These are phyloP conservation scores for Xanthostigma xanthostigma DNA, from an alignment of 2,888 invertebrate species.

Conservation along the genomic window DNA sequence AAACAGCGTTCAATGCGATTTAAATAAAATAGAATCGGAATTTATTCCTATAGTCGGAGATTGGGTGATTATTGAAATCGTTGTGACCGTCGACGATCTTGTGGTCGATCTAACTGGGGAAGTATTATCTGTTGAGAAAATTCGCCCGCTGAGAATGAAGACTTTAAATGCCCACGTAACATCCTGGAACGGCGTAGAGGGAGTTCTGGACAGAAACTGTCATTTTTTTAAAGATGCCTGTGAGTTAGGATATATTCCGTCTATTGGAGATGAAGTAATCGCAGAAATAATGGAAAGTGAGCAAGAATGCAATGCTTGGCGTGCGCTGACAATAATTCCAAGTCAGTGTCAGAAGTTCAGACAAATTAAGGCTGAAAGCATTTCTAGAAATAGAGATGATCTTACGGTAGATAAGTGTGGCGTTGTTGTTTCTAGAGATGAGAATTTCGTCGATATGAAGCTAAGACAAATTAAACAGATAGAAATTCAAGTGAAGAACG, in stretches of 20 bases:
- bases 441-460: conserved; percentile 22
- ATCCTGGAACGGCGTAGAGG: conserved; percentile 26
- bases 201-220: conserved; percentile 40
- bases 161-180: conserved; percentile 34
- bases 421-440: conserved; percentile 35
- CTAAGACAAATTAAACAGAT: conserved; percentile 29
- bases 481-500: conserved; percentile 32
- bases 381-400: conserved; percentile 11
- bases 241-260: conserved; percentile 35
- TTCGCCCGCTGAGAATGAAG: conserved; percentile 40
- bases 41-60: conserved; percentile 58
- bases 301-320: conserved; percentile 40
- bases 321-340: conserved; percentile 38
- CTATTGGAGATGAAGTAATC: conserved; percentile 43
- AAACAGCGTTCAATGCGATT: conserved; percentile 36
- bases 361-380: conserved; percentile 5
- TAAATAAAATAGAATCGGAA: conserved; percentile 44
- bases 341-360: conserved; percentile 9
- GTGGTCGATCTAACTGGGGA: conserved; percentile 34
- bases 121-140: conserved; percentile 43
- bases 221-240: conserved; percentile 43
- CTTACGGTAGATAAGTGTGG: conserved; percentile 30
- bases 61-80: conserved; percentile 46
- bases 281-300: conserved; percentile 60
- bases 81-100: conserved; percentile 42